phyloP scores from a whole-genome alignment of 2,113 vertebrate genomes.

The Chloropsis cyanopogon region DNA sequence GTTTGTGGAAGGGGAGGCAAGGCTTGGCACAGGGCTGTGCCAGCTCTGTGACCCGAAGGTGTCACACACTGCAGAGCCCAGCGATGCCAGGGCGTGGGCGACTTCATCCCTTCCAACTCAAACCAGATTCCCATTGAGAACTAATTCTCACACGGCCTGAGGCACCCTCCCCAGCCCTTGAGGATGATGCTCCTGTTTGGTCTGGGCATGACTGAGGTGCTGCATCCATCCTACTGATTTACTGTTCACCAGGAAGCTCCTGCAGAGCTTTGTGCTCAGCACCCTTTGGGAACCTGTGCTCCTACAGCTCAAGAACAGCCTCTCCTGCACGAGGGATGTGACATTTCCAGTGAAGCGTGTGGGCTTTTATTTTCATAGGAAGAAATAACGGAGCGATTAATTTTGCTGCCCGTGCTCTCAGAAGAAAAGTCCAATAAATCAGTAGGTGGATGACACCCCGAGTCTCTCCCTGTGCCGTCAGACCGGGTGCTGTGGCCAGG shows the following conservation, averaged over 20 bases:
- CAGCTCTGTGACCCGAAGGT: accelerated
- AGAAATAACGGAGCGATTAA: slow-evolving; percentile 1
- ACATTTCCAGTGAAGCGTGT: not conserved
- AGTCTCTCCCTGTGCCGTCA: not conserved
- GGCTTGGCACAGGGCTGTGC: not conserved
- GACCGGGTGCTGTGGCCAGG: not conserved
- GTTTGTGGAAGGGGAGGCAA: not conserved
- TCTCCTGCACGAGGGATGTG: not conserved
- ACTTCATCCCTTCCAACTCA: not conserved
- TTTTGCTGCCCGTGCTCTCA: not conserved
- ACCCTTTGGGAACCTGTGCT: not conserved
- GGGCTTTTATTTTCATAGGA: not conserved
- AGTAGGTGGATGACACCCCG: not conserved
- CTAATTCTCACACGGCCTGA: too few species aligned
- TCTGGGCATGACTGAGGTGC: accelerated
- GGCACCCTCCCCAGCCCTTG: accelerated
- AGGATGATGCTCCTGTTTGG: not conserved
- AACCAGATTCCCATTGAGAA: accelerated
- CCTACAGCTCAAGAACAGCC: not conserved
- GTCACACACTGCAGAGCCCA: accelerated
- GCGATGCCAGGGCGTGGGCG: accelerated
- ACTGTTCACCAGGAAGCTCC: not conserved
- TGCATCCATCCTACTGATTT: not conserved
- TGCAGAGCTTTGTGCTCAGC: not conserved
- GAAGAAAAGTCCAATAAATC: not conserved